Evolutionary conservation across 2,797 vertebrate species (phyloP), one percentile per base, ranked within the genome.

Genomic region (Gymnoscopelus microlampas): DNA sequence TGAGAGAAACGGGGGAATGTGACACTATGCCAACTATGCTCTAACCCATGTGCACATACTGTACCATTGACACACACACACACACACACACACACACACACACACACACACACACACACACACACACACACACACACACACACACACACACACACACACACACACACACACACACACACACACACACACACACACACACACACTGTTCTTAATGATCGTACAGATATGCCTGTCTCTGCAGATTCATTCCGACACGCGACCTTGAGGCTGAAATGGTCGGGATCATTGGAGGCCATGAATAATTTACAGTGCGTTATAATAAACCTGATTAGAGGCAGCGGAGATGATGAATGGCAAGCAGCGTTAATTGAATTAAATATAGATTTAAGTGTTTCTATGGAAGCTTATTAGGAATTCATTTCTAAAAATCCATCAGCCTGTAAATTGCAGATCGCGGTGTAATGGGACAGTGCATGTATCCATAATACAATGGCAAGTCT

Each of bases 331-430:
- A 85, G 83, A 79, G 79, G 76, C 83, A 79, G 80, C 59, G 65
- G 78, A 80, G 63, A 83, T 91, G 89, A 92, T 87, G 77, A 89
- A 92, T 86, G 76, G 71, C 57, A 44, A 9, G 15, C 65, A 67
- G 66, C 64, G 84, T 77, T 89, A 87, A 91, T 87, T 89, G 79
- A 90, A 91, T 90, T 87, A 90, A 87, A 89, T 89, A 86, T 86
- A 91, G 87, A 90, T 90, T 88, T 66, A 86, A 84, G 81, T 79
- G 84, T 86, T 88, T 85, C 78, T 73, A 51, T 60, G 73, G 81
- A 73, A 80, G 79, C 80, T 87, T 69, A 77, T 82, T 84, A 79
- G 71, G 70, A 78, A 85, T 81, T 76, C 73, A 80, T 73, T 79
- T 71, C 68, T 9, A 53, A 81, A 87, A 87, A 87, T 87, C 82